These are phyloP conservation scores for Metaphire vulgaris DNA, from an alignment of 1,140 invertebrate genomes.

Conservation along the genomic window DNA sequence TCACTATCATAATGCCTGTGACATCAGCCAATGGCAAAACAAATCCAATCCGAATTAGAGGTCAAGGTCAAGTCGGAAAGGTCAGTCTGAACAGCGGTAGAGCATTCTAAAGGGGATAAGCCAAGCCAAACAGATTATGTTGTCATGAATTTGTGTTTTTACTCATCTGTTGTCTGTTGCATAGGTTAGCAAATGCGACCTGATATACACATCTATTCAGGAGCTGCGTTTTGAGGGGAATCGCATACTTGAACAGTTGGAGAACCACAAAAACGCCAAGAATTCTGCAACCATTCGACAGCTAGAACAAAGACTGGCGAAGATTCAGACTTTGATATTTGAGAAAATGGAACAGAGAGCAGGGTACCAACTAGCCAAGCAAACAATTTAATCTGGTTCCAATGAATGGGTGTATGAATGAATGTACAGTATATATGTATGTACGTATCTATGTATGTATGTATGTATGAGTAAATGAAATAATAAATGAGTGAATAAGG, in stretches of 20 bases:
- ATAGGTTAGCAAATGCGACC: slow-evolving; percentile 42
- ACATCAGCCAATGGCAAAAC: not conserved
- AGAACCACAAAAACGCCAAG: slow-evolving; percentile 23
- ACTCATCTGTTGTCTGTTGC: not conserved
- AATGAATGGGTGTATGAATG: no score
- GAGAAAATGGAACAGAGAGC: not conserved
- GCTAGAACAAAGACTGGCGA: not conserved
- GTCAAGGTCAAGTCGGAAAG: not conserved
- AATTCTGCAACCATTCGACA: not conserved
- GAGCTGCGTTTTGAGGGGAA: slow-evolving; percentile 42
- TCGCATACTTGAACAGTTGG: slow-evolving; percentile 37
- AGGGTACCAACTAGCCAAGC: no score
- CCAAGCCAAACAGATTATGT: not conserved
- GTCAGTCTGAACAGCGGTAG: not conserved
- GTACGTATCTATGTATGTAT: no score
- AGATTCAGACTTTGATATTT: not conserved
- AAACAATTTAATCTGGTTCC: no score
- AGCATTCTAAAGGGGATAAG: not conserved
- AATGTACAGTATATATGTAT: no score
- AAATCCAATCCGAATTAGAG: no score
- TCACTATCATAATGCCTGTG: not conserved
- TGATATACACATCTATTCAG: slow-evolving; percentile 46
- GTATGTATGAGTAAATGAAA: no score
- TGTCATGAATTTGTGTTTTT: not conserved
- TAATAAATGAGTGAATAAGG: no score